Conservation (phyloP, 1,140 invertebrate genomes). For the Onthophagus taurus region DNA sequence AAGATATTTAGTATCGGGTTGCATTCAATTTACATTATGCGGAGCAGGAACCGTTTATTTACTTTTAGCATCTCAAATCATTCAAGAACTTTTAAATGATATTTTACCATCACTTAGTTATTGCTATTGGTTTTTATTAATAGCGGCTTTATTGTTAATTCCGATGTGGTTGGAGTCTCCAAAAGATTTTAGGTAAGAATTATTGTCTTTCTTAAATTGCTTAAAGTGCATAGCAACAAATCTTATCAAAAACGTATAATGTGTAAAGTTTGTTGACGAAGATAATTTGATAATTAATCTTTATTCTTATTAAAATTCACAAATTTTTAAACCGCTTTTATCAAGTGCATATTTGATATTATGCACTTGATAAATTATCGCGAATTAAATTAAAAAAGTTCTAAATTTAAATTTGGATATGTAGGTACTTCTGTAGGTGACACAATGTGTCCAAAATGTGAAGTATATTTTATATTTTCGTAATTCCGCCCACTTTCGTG, state of each 20-base stretch:
- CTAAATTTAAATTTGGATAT: constrained; percentile 1
- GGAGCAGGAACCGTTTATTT: constrained; percentile 61
- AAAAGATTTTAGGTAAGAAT: constrained; percentile 56
- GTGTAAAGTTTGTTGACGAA: too few species aligned
- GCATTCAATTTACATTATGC: constrained; percentile 55
- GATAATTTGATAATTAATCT: too few species aligned
- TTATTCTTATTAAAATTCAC: too few species aligned
- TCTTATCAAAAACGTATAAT: too few species aligned
- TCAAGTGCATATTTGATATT: too few species aligned
- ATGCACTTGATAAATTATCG: neutral
- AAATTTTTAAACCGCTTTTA: too few species aligned
- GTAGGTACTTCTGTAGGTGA: too few species aligned
- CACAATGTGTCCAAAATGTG: too few species aligned
- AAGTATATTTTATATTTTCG: neutral
- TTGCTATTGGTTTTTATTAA: constrained; percentile 56
- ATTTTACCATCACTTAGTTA: constrained; percentile 40
- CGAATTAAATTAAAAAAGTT: neutral
- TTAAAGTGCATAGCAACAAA: too few species aligned
- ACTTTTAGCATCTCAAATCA: constrained; percentile 53
- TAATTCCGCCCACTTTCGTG: too few species aligned
- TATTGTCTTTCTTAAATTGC: neutral
- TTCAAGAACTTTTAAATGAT: constrained; percentile 45
- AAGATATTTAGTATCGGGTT: constrained; percentile 47
- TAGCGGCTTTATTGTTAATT: constrained; percentile 50
- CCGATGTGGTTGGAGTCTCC: constrained; percentile 61